Base-by-base conservation (phyloP, 2,888 invertebrate genomes). In the Poecilobothrus nobilitatus region DNA sequence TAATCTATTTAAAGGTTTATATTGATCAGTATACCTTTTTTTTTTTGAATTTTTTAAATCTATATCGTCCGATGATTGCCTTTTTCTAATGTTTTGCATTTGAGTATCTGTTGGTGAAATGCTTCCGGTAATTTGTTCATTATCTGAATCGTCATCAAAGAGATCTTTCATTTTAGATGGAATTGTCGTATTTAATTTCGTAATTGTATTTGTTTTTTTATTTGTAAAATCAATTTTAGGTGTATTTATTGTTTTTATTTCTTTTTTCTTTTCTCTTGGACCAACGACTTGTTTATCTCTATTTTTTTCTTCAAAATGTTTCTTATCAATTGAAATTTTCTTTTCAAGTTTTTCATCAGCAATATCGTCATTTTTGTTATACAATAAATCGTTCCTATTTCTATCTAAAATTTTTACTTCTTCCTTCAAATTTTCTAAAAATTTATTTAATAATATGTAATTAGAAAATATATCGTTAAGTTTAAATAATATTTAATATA, bases 1-100 rank as follows among this genome's bases (percentile, higher is more conserved):
- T 41, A 91, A 77, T 72, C 84, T 79, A 71, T 83, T 78, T 72
- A 89, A 90, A 0, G 86, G 86, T 75, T 83, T 84, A 71, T 77
- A 80, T 27, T 75, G 9, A 53, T n/a, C 18, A 53, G 68, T 0
- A 72, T 68, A 18, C 72, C 73, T 34, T 71, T 70, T 7, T 74
- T 72, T 8, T 75, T 73, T 62, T 75, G 76, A 18, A 73, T 75
- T 71, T 10, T 73, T 69, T 15, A 71, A 73, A 21, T 66, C 70
- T 63, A 69, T 70, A 20, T 69, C 44, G 67, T 70, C 68, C 1
- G 77, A 74, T 7, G 77, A 74, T 1, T 67, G 37, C 0, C 75
- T 74, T 65, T 78, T 76, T n/a, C 71, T 72, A 68, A 10, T 69
- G 12, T 18, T 37, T 6, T 34, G 12, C 7, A 10, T 2, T 3